These are phyloP conservation scores for Chiloscyllium punctatum DNA, from an alignment of 2,797 vertebrate species.

Conservation along the genomic window DNA sequence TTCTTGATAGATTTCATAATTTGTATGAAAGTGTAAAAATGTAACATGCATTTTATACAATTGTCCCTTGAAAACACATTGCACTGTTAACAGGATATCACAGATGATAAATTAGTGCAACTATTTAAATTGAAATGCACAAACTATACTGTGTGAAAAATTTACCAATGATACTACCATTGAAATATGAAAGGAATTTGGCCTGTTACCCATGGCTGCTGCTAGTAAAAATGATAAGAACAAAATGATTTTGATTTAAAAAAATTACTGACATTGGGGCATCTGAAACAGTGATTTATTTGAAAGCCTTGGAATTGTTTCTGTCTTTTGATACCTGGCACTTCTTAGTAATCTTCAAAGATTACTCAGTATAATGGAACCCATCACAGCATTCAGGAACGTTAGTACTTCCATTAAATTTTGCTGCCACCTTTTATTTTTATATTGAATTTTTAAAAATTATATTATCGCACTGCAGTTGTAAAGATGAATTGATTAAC, in stretches of 20 bases:
- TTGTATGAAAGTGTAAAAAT: background rate
- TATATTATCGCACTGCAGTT: constrained; percentile 79
- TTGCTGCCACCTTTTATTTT: constrained; percentile 83
- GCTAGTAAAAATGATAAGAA: background rate
- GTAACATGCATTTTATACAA: background rate
- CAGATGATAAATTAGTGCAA: background rate
- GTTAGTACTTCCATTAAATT: constrained; percentile 73
- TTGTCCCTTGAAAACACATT: background rate
- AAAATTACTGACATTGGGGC: constrained; percentile 40
- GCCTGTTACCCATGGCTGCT: background rate
- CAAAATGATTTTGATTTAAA: background rate
- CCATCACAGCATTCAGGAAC: constrained; percentile 70
- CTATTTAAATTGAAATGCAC: background rate
- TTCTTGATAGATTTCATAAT: background rate
- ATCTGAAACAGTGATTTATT: constrained; percentile 57
- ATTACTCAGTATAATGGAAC: constrained; percentile 85
- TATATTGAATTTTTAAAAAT: constrained; percentile 88
- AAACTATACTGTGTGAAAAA: background rate
- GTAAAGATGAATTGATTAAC: constrained; percentile 89
- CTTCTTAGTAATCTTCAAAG: constrained; percentile 84
- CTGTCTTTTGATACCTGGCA: constrained; percentile 69
- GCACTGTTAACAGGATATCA: background rate
- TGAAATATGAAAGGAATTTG: background rate
- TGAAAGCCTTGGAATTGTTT: constrained; percentile 70
- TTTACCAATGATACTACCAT: background rate